Conservation (phyloP, 2,797 vertebrate species). For the Sandelia bainsii region DNA sequence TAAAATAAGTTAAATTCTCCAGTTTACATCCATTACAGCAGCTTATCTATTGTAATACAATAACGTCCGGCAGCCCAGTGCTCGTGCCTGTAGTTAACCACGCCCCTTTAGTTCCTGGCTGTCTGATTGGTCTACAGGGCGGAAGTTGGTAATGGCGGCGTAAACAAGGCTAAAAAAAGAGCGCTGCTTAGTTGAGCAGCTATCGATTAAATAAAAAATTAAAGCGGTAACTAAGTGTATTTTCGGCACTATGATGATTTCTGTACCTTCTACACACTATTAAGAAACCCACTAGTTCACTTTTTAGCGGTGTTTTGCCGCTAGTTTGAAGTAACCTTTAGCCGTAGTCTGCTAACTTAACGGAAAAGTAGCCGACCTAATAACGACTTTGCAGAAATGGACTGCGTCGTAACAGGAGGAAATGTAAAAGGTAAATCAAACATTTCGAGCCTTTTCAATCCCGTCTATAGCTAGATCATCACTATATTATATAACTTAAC, state of each 20-base stretch:
- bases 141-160: conserved; percentile 75
- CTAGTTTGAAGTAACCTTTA: conserved; percentile 39
- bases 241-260: neutral
- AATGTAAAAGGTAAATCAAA: conserved; percentile 85
- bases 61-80: neutral
- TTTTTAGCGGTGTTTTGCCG: neutral
- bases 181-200: neutral
- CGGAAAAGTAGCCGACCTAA: conserved; percentile 8
- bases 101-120: neutral
- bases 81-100: conserved; percentile 45
- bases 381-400: conserved; percentile 68
- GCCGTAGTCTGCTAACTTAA: conserved; percentile 40
- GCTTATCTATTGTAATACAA: too few relatives aligned
- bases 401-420: conserved; percentile 84
- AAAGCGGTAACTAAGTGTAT: neutral
- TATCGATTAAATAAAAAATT: conserved; percentile 8
- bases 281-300: neutral
- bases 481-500: neutral
- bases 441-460: neutral
- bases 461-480: accelerated
- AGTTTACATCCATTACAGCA: too few relatives aligned
- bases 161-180: conserved; percentile 70
- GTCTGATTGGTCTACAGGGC: conserved; percentile 72
- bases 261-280: neutral
- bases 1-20: neutral